Base-by-base conservation (phyloP, 1,140 invertebrate genomes). In the Heliothis virescens region DNA sequence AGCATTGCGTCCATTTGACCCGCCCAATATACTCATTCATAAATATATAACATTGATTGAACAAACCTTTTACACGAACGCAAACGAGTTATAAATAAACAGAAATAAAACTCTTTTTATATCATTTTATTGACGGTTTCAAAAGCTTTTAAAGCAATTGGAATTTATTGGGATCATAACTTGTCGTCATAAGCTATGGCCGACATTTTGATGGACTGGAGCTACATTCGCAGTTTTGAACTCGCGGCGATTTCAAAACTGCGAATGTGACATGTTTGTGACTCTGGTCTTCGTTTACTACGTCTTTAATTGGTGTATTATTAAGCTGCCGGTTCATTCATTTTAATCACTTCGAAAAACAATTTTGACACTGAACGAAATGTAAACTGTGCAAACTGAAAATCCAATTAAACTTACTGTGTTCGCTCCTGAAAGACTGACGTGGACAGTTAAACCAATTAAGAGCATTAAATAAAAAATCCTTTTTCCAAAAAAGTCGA, bases 91-190 rank as follows among this genome's bases (percentile, higher is more conserved):
- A 5, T 2, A 21, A 21, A 13, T 26, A 59, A 12, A 18, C 57
- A 26, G n/a, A 59, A 59, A 26, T 59, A 26, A 59, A 41, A 59
- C 26, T 59, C 57, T 11, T 59, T 59, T 59, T 26, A 59, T 59
- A 59, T 11, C 21, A 59, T 26, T 59, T 59, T 59, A 59, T 59
- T 59, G 18, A 12, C 21, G 57, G 57, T 59, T 59, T 59, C 16
- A 59, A 57, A 59, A 26, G 57, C 57, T 59, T 59, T 59, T 59
- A 12, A 26, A 59, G 57, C 21, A 13, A 59, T 59, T 59, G 21
- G 21, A 59, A 26, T 26, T 59, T 59, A 59, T 59, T 26, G 57
- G 18, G 21, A 12, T 59, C 18, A 26, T 26, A 59, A 26, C 11
- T 26, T 21, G 11, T 5, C 13, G 21, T 16, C 10, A n/a, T 21